Base-by-base conservation (phyloP, 2,797 vertebrate species). In the Amblyopsis hoosieri region DNA sequence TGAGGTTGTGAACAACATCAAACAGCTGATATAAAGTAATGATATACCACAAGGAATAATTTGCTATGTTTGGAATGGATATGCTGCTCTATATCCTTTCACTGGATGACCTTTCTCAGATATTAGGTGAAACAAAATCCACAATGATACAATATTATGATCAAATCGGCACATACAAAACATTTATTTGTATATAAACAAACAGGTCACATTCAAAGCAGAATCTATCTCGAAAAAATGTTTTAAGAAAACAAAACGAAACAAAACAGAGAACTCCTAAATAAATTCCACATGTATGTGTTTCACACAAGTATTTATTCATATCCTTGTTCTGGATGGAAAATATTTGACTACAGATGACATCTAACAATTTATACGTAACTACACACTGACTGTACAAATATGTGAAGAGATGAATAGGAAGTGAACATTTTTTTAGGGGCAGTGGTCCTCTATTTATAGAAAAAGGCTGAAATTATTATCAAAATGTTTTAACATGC, bases 381-480 rank as follows among this genome's bases (percentile, higher is more conserved):
- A 76, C 86, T 87, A 89, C 84, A 81, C 81, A 88, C 64, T 73
- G 67, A 86, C 87, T 89, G 82, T 89, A 90, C 89, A 91, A 84
- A 85, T 83, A 61, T 60, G 69, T 72, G 83, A 62, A 74, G 62
- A 83, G 82, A 77, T 66, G 70, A 84, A 81, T 6, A 12, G 64
- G 63, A 80, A 57, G 58, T 78, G 70, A 62, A 75, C 60, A 72
- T 79, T 64, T 1, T 64, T 69, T 77, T 54, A 83, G 77, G 37
- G 83, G 87, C 86, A 89, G 88, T 90, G 78, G 72, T 82, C 74
- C 68, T 86, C 60, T 78, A 87, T 86, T 88, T 82, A 92, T 91
- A 93, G 93, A 94, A 93, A 94, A 96, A 95, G 75, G 77, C 89
- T 86, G 86, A 93, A 91, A 92, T 90, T 90, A 76, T 93, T 93